Percentiles rank a stretch among this genome's conserved stretches.
Conservation (phyloP, 1,140 invertebrate species). For the Zaprionus ornatus region DNA sequence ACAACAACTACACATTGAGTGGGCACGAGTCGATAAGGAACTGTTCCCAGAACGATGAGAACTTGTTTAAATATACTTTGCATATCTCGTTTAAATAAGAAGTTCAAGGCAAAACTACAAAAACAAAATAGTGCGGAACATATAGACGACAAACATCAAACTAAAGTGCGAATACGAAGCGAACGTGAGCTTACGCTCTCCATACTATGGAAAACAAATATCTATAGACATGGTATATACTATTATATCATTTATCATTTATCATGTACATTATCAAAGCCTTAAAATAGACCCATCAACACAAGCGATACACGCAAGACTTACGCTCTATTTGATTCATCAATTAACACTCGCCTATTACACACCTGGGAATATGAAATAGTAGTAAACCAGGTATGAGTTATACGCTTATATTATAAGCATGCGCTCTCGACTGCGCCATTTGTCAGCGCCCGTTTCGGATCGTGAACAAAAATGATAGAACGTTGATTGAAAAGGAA, state of each 20-base stretch:
- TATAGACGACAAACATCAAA: neutral
- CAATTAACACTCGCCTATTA: constrained; percentile 16
- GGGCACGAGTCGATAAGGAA: neutral
- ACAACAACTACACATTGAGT: neutral
- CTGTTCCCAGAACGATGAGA: neutral
- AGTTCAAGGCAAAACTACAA: neutral
- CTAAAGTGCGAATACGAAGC: neutral
- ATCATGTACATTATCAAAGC: neutral
- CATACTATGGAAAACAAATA: neutral
- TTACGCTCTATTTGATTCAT: constrained; percentile 15
- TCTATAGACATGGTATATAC: neutral
- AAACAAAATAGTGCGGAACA: neutral
- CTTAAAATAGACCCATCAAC: constrained; percentile 14
- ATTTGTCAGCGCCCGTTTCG: constrained; percentile 44
- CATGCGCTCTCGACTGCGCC: neutral
- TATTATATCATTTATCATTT: neutral
- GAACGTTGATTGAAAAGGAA: constrained; percentile 44
- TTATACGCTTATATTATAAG: neutral
- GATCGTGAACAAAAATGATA: constrained; percentile 28
- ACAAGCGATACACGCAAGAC: neutral
- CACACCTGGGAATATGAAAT: constrained; percentile 17
- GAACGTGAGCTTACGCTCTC: neutral
- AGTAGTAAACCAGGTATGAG: constrained; percentile 5
- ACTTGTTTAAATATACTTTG: constrained; percentile 1
- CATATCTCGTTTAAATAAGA: neutral